Evolutionary conservation across 2,113 vertebrate species (phyloP).

Genomic region (Gnathochromis pfefferi): DNA sequence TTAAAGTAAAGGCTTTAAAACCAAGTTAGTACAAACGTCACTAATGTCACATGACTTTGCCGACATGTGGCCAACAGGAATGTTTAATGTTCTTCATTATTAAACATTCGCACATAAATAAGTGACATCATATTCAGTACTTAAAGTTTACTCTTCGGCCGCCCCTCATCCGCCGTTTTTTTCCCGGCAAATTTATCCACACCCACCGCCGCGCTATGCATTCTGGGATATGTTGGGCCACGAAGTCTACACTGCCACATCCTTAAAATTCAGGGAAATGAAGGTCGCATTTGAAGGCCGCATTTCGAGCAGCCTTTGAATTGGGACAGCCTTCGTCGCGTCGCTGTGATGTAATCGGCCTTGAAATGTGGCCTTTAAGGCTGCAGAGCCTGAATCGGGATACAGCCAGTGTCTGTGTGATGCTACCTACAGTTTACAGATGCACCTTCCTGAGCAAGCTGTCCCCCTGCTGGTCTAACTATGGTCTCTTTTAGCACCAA

Average conservation of each 20-base stretch:
- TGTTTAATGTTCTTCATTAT: accelerated
- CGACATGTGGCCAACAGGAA: accelerated
- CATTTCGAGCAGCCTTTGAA: accelerated
- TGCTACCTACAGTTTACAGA: background rate
- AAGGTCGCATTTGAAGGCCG: accelerated
- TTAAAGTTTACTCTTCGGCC: accelerated
- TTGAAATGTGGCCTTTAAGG: accelerated
- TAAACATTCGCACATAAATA: no score
- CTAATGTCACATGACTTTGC: accelerated
- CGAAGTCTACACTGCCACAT: accelerated
- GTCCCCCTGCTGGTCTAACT: accelerated
- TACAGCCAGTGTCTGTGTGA: accelerated
- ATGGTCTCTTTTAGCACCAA: background rate
- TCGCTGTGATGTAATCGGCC: accelerated
- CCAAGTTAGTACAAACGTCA: no score
- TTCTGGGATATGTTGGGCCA: no score
- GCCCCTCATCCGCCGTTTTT: accelerated
- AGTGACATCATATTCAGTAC: accelerated
- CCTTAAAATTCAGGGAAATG: no score
- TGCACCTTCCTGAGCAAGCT: background rate
- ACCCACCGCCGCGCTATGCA: no score
- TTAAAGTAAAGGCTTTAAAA: no score
- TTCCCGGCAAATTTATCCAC: no score
- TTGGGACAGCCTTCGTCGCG: background rate
- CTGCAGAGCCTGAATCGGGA: accelerated